Evolutionary conservation across 2,888 invertebrate genomes (phyloP), one percentile per base, ranked within the genome.

Genomic region (Leptinotarsa tumamoca): DNA sequence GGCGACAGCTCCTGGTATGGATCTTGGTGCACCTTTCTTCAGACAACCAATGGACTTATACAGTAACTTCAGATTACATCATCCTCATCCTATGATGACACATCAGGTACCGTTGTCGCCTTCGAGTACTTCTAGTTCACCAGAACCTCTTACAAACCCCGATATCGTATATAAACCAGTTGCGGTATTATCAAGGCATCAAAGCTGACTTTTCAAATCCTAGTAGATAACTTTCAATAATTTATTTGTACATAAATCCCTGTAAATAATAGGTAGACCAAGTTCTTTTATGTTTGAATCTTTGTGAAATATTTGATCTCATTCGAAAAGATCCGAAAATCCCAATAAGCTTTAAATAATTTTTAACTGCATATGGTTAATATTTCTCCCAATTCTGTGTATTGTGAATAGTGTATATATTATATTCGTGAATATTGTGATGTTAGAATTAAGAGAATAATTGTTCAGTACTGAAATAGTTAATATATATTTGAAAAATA

Each of bases 11-110:
- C 87, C 72, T 84, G 70, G 81, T 51, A 68, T 84, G 27, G 82
- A 79, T 73, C 58, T 81, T 56, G 72, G 50, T 73, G 85, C 74
- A 80, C 87, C 74, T 80, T 90, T 77, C 87, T 90, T 73, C 87
- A 89, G 76, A 87, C 90, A 78, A 89, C 90, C 88, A 2, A 88
- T 90, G 81, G 90, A 91, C 67, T 87, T 90, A 72, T 91, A 90
- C 83, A 85, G 87, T 0, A 90, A 89, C 3, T 84, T 90, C 58
- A 84, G 90, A 61, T 86, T 89, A 50, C 86, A 90, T 83, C 83
- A 88, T 85, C 72, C 89, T 85, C 33, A 88, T 63, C 88, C 74
- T 13, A 78, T 83, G 78, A 80, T 83, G 71, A 79, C 82, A 61
- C 85, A 85, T 49, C 80, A 75, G 83, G 77, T 83, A 68, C 84